Evolutionary conservation across 2,888 invertebrate genomes (phyloP).

Genomic region (Dryadula phaetusa): DNA sequence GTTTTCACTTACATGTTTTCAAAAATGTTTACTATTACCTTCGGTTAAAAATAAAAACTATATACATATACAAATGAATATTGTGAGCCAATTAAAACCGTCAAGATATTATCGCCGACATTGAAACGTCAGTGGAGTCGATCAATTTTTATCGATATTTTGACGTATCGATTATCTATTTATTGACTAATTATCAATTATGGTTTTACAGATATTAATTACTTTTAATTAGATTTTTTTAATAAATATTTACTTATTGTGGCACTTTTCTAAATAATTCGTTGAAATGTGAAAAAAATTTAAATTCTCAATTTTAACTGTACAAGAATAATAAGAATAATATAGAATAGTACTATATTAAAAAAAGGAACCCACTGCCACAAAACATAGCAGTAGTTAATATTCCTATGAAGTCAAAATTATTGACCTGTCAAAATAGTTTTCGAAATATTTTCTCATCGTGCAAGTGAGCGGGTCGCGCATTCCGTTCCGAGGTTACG

Average conservation of each 20-base stretch:
- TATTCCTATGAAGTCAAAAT: not conserved
- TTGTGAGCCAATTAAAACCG: constrained; percentile 52
- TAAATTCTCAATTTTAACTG: no score
- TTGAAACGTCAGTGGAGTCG: constrained; percentile 60
- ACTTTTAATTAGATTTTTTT: not conserved
- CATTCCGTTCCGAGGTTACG: constrained; percentile 25
- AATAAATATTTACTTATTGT: no score
- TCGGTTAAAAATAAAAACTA: no score
- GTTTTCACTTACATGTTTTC: no score
- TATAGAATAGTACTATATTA: no score
- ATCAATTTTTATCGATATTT: constrained; percentile 38
- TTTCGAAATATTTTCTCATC: constrained; percentile 24
- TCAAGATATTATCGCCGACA: constrained; percentile 84
- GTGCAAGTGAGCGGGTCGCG: constrained; percentile 24
- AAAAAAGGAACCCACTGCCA: no score
- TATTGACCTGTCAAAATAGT: constrained; percentile 25
- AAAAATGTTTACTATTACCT: no score
- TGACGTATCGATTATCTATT: constrained; percentile 31
- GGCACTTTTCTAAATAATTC: no score
- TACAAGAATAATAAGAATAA: no score
- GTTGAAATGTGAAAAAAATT: no score
- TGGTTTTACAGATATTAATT: constrained; percentile 11
- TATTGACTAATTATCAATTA: constrained; percentile 31
- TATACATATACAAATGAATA: not conserved
- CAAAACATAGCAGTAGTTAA: not conserved